Percentiles rank a stretch among this genome's conserved stretches.
Conservation (phyloP, 2,888 invertebrate genomes). For the Parasteatoda lunata region DNA sequence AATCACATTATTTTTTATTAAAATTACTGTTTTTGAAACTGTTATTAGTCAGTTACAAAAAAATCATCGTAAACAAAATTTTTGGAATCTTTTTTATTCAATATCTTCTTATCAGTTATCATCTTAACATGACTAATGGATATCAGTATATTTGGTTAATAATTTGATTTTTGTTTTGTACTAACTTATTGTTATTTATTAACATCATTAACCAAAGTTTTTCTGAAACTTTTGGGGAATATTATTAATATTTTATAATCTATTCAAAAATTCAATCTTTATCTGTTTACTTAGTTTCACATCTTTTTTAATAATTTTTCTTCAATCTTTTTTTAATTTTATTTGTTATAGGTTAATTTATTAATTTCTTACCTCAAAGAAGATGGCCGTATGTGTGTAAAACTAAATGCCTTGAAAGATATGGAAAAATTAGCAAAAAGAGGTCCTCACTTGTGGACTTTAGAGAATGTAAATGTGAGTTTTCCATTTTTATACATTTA, state of each 20-base stretch:
- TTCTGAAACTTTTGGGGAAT: neutral
- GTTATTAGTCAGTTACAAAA: too few relatives aligned
- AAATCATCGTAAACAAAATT: too few relatives aligned
- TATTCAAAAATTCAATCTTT: neutral
- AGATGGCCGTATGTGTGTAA: slow-evolving; percentile 83
- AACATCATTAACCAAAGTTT: neutral
- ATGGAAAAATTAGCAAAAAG: slow-evolving; percentile 82
- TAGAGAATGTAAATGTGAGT: slow-evolving; percentile 76
- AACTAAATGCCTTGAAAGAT: slow-evolving; percentile 81
- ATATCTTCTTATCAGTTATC: too few relatives aligned
- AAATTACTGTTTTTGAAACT: too few relatives aligned
- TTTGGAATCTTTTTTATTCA: too few relatives aligned
- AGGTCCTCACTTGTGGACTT: slow-evolving; percentile 87
- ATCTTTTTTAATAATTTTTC: neutral
- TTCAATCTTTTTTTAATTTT: slow-evolving; percentile 50
- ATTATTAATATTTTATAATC: neutral
- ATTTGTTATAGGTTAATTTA: slow-evolving; percentile 77
- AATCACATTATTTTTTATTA: too few relatives aligned
- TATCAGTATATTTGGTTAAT: neutral
- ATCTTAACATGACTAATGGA: too few relatives aligned
- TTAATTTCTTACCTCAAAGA: slow-evolving; percentile 81
- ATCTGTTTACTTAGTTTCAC: neutral
- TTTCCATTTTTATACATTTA: neutral
- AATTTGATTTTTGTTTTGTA: neutral
- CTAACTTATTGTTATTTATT: too few relatives aligned